Evolutionary conservation across 2,113 vertebrate species (phyloP), one percentile per base, ranked within the genome.

Genomic region (Tor tambroides): DNA sequence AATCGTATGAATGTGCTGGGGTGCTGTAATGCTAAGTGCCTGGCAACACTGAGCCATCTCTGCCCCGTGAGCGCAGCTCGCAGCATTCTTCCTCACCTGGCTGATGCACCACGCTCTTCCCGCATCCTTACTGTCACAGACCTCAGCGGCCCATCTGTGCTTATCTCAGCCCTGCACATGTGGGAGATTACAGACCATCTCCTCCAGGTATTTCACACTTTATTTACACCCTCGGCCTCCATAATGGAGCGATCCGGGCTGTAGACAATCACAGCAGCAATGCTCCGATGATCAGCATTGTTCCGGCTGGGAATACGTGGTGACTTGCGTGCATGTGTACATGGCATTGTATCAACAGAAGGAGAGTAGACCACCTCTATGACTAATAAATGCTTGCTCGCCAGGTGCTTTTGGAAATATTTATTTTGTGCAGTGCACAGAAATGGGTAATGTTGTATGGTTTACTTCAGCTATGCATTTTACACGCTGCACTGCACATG

Each of bases 161-260:
- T 87, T 89, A 89, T 89, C 88, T 84, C 85, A 35, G 54, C 30
- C 26, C n/a, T 49, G 77, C 85, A 89, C 82, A 84, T 87, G 88
- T 80, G 41, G 63, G 82, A 89, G 85, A 87, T 89, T 89, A 89
- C 77, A 81, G 77, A 86, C 43, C 76, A 75, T 84, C 77, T 76
- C 88, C 85, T 69, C 67, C 81, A 89, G 85, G 88, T 87, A 89
- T 87, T 89, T 80, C 76, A 82, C 85, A 84, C 82, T 76, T 85
- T 82, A 85, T 81, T 89, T 85, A 87, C 76, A 69, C 76, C 46
- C 63, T 59, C 72, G 23, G 83, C 26, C 14, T 46, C 85, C 54
- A 83, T 74, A 86, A 84, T 80, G 85, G 74, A 84, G 28, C 35
- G 15, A 80, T 76, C 51, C 67, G 72, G 67, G 81, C 32, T 69